phyloP scores from a whole-genome alignment of 2,113 vertebrate species.

The Polypterus senegalus region DNA sequence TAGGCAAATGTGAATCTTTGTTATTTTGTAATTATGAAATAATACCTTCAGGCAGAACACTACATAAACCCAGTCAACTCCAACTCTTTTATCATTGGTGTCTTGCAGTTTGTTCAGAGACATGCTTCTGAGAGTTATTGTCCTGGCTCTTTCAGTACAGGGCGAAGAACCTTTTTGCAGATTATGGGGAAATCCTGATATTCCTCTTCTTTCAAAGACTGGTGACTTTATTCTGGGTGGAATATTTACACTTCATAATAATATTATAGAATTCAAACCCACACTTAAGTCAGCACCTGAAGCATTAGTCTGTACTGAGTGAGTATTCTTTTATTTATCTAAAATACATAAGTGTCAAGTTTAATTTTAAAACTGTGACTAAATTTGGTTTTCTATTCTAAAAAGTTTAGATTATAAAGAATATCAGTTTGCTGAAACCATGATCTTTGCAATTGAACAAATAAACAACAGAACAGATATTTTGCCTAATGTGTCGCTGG shows the following conservation, averaged over 20 bases:
- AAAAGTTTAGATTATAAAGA: constrained; percentile 22
- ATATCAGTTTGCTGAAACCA: constrained; percentile 24
- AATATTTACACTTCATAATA: constrained; percentile 19
- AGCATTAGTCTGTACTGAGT: constrained; percentile 11
- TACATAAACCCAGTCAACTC: no score
- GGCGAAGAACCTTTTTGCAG: constrained; percentile 12
- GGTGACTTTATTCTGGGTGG: constrained; percentile 19
- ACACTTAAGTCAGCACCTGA: constrained; percentile 16
- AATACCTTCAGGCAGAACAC: no score
- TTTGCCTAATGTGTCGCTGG: constrained; percentile 22
- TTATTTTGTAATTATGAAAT: no score
- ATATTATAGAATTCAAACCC: constrained; percentile 7
- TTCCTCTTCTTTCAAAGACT: constrained; percentile 5
- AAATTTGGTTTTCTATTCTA: neutral
- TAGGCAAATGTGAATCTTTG: no score
- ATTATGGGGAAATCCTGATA: constrained; percentile 7
- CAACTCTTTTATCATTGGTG: no score
- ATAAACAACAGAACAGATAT: constrained; percentile 29
- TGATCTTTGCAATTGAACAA: constrained; percentile 31
- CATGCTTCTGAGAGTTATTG: constrained; percentile 11
- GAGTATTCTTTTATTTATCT: constrained; percentile 1
- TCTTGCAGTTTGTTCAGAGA: no score
- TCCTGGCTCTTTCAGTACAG: neutral
- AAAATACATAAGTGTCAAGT: neutral
- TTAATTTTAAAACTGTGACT: neutral